A percentile compares a stretch with the other conserved stretches of the same genome.
These are phyloP conservation scores for Grammomys surdaster DNA, from an alignment of 2,113 vertebrate species.

Conservation along the genomic window DNA sequence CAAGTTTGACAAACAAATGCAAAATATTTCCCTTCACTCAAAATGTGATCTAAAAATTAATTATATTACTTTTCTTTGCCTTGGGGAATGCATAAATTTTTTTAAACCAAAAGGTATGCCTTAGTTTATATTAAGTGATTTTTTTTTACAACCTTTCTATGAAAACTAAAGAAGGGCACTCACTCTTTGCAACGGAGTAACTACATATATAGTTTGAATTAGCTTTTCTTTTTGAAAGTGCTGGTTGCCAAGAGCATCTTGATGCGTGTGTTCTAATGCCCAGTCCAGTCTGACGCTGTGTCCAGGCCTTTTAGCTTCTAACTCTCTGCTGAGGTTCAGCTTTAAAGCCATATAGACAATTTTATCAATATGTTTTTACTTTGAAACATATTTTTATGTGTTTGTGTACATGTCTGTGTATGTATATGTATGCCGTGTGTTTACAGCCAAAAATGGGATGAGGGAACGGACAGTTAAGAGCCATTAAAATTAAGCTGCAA, in stretches of 20 bases:
- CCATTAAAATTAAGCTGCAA: not conserved
- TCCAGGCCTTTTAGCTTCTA: conserved; percentile 45
- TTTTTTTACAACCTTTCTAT: conserved; percentile 71
- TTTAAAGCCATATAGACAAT: conserved; percentile 29
- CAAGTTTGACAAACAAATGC: conserved; percentile 69
- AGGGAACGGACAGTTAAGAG: not conserved
- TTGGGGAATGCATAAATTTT: conserved; percentile 39
- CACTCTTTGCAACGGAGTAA: conserved; percentile 68
- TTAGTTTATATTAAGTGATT: conserved; percentile 68
- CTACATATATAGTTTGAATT: conserved; percentile 60
- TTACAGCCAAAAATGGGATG: not conserved
- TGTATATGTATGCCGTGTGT: not conserved
- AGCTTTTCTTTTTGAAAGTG: not conserved
- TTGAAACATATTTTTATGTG: not conserved
- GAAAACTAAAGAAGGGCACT: conserved; percentile 41
- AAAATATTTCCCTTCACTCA: conserved; percentile 66
- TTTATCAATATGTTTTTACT: not conserved
- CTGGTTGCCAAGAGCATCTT: conserved; percentile 17
- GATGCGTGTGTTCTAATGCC: conserved; percentile 22
- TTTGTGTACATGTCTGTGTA: not conserved
- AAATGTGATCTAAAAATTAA: conserved; percentile 78
- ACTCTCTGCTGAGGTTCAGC: conserved; percentile 6
- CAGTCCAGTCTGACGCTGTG: not conserved
- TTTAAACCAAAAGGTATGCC: conserved; percentile 63
- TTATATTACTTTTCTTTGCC: conserved; percentile 67